These are phyloP conservation scores for Flexamia atlantica DNA, from an alignment of 2,888 invertebrate genomes.

Conservation along the genomic window DNA sequence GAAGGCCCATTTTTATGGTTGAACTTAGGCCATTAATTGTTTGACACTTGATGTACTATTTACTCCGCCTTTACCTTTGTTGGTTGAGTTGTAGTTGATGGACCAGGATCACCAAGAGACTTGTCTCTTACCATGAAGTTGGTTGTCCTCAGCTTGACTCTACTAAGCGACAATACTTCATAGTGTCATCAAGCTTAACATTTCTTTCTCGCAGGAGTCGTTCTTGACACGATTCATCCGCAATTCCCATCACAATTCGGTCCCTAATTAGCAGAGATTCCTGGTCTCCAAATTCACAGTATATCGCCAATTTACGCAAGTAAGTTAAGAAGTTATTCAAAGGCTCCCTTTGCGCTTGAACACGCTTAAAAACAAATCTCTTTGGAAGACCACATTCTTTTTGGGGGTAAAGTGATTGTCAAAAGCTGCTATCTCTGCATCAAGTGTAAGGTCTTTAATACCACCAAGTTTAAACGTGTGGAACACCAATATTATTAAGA, in stretches of 20 bases:
- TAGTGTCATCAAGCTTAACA: conserved; percentile 41
- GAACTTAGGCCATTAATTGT: background rate
- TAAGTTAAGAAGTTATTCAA: conserved; percentile 44
- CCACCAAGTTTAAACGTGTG: too few relatives aligned
- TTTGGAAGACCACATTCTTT: conserved; percentile 43
- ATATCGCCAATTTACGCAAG: conserved; percentile 30
- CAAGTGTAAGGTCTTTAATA: too few relatives aligned
- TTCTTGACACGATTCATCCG: conserved; percentile 21
- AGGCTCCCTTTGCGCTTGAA: background rate
- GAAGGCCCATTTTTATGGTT: background rate
- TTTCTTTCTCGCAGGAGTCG: background rate
- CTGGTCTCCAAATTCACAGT: conserved; percentile 45
- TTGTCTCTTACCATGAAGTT: background rate
- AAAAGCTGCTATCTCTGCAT: background rate
- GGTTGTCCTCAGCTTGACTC: conserved; percentile 14
- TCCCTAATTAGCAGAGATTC: background rate
- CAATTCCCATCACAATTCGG: conserved; percentile 19
- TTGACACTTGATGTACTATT: conserved; percentile 25
- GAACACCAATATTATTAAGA: too few relatives aligned
- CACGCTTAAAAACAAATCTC: conserved; percentile 30
- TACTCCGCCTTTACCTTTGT: background rate
- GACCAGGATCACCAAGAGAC: background rate
- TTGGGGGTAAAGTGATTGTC: conserved; percentile 35
- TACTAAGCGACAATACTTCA: conserved; percentile 27
- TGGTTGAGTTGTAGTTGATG: background rate